These are phyloP conservation scores for Cyprinus carpio DNA, from an alignment of 2,113 vertebrate species.

Conservation along the genomic window DNA sequence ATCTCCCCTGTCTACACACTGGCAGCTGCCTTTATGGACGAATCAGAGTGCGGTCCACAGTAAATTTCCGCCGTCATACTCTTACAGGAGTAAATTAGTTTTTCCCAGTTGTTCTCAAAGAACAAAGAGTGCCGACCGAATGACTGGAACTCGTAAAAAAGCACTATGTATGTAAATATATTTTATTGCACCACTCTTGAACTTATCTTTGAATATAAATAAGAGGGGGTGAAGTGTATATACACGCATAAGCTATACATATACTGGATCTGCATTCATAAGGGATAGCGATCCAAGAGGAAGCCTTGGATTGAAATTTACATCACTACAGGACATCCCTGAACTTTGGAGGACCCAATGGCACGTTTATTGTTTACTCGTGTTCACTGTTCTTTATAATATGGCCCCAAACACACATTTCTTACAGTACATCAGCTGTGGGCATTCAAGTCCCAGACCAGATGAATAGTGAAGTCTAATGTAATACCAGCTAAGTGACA, in stretches of 20 bases:
- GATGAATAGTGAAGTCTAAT: conserved; percentile 66
- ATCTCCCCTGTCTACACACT: not conserved
- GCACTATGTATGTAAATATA: conserved; percentile 33
- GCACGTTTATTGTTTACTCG: conserved; percentile 41
- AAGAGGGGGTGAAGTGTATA: not conserved
- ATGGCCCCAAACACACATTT: conserved; percentile 52
- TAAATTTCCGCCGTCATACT: not conserved
- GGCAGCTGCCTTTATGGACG: not conserved
- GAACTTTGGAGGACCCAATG: conserved; percentile 20
- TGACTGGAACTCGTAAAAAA: conserved; percentile 7
- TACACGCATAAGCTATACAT: not conserved
- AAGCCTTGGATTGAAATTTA: conserved; percentile 16
- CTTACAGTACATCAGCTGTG: conserved; percentile 47
- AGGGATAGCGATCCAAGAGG: not conserved
- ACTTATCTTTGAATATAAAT: conserved; percentile 42
- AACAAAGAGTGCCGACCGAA: conserved; percentile 12
- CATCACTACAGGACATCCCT: conserved; percentile 15
- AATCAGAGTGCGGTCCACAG: not conserved
- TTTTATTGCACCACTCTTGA: conserved; percentile 27
- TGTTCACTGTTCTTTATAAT: conserved; percentile 43
- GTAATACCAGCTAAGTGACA: conserved; percentile 71
- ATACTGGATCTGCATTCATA: not conserved
- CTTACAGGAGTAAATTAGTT: not conserved
- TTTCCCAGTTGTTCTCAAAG: conserved; percentile 30
- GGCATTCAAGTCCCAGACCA: conserved; percentile 50